Base-by-base conservation (phyloP, 1,140 invertebrate genomes). In the Solen grandis region DNA sequence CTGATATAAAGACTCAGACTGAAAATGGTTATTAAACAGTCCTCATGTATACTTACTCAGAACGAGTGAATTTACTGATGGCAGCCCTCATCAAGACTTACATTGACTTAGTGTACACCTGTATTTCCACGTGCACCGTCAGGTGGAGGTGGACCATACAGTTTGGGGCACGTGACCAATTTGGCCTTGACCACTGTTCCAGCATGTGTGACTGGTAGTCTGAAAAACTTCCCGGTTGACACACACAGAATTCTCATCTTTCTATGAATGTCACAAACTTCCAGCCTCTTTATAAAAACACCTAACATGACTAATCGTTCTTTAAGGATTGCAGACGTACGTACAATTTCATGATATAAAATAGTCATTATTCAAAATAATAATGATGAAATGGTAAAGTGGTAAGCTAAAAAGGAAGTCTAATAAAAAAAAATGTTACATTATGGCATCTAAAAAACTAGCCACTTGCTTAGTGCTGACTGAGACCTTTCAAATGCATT, bases 221-320 rank as follows among this genome's bases (percentile, higher is more conserved):
- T 85, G 72, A 89, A 92, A 33, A 83, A 57, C 75, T 87, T 86
- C 16, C 87, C 87, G 22, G 88, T 87, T 2, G 90, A 90, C 8
- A 89, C 87, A 83, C 90, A 90, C 19, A 92, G 52, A 13, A 90
- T 10, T n/a, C 76, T 90, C 86, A 72, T 91, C 90, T 55, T 87
- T 74, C 33, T 85, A 60, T 14, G 91, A 82, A 29, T 91, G 84
- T n/a, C 84, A 84, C 81, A 90, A 89, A 31, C 63, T 60, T 46
- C 77, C 81, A 29, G 91, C 77, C 91, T 91, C 75, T 13, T 65
- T 79, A 55, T 19, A 59, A 55, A 81, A 41, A 72, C 19, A 69
- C 27, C 5, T 19, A 59, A 22, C 27, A 27, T 19, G 27, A 8
- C 8, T 59, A 10, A 59, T 19, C 13, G n/a, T 14, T n/a, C 13